Evolutionary conservation across 2,797 vertebrate genomes (phyloP).

Genomic region (Liasis olivaceus): DNA sequence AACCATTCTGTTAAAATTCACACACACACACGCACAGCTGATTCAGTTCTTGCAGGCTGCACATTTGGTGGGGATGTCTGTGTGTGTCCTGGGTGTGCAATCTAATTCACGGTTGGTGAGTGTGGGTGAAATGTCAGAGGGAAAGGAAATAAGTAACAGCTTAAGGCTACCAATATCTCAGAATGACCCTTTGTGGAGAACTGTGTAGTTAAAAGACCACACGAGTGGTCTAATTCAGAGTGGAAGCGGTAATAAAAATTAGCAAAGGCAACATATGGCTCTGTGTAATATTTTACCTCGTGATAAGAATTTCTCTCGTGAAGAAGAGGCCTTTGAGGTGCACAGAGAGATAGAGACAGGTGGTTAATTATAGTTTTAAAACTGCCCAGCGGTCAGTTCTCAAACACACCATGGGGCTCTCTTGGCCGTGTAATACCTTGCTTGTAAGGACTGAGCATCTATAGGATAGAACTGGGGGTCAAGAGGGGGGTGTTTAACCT

Average conservation of each 20-base stretch:
- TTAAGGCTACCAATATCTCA: neutral
- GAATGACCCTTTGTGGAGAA: neutral
- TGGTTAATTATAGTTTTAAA: neutral
- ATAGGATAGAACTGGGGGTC: neutral
- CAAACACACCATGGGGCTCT: neutral
- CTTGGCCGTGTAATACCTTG: neutral
- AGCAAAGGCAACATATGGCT: neutral
- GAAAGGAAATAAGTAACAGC: neutral
- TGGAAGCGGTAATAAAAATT: slow-evolving; percentile 15
- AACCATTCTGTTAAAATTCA: neutral
- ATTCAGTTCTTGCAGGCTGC: neutral
- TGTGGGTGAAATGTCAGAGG: neutral
- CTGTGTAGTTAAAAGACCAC: slow-evolving; percentile 11
- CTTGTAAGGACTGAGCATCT: neutral
- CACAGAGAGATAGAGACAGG: neutral
- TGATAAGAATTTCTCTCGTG: neutral
- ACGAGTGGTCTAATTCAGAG: slow-evolving; percentile 1
- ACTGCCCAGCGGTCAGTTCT: neutral
- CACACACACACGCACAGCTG: neutral
- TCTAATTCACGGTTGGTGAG: neutral
- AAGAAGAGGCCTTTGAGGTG: neutral
- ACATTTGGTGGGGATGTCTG: neutral
- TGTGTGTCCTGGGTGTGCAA: neutral
- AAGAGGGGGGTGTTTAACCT: neutral
- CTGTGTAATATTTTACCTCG: neutral